Percentiles rank a stretch among this genome's conserved stretches.
Evolutionary conservation across 1,140 invertebrate genomes (phyloP).

Genomic region (Caenorhabditis tropicalis): DNA sequence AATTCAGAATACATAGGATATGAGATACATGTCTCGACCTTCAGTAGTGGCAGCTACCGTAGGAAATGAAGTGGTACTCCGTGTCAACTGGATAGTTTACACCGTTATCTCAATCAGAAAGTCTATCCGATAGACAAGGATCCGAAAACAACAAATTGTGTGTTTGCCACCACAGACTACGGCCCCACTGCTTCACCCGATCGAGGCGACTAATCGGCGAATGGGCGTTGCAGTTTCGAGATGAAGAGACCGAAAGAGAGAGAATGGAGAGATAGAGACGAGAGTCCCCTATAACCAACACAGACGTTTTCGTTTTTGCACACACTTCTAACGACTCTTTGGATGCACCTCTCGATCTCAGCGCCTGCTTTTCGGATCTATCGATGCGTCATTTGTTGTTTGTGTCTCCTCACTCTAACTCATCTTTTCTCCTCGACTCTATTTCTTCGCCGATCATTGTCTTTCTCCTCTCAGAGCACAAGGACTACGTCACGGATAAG

Average conservation of each 20-base stretch:
- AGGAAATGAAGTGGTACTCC: too few relatives aligned
- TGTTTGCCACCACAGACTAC: neutral
- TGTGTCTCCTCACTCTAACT: neutral
- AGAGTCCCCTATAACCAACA: neutral
- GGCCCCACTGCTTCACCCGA: neutral
- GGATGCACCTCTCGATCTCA: neutral
- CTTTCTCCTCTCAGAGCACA: neutral
- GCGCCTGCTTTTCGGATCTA: neutral
- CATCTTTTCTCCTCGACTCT: conserved; percentile 11
- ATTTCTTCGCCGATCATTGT: conserved; percentile 28
- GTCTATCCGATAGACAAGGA: neutral
- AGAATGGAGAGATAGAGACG: conserved; percentile 28
- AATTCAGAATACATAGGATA: too few relatives aligned
- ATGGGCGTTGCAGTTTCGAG: neutral
- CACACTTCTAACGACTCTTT: neutral
- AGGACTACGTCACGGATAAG: neutral
- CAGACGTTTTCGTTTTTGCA: conserved; percentile 28
- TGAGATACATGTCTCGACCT: too few relatives aligned
- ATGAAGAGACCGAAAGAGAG: neutral
- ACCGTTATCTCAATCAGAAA: too few relatives aligned
- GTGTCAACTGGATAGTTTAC: too few relatives aligned
- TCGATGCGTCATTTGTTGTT: conserved; percentile 37
- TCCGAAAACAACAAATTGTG: conserved; percentile 4
- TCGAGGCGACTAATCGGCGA: conserved; percentile 33
- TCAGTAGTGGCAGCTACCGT: too few relatives aligned